Evolutionary conservation across 2,888 invertebrate species (phyloP).

Genomic region (Halictus ligatus): DNA sequence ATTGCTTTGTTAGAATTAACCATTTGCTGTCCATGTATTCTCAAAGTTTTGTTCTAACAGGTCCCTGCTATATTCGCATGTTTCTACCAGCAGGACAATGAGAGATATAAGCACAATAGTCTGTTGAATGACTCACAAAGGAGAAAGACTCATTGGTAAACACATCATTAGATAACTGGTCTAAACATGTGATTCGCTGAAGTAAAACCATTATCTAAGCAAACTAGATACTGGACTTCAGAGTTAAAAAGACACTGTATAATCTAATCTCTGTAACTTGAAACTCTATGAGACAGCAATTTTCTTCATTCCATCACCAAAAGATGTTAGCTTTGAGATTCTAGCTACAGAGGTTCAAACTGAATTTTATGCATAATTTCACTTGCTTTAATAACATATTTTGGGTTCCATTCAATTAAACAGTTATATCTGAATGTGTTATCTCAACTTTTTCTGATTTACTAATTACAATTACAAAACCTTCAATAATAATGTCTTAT

Average conservation of each 20-base stretch:
- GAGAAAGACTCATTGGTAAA: background rate
- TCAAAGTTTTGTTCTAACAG: background rate
- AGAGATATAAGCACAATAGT: background rate
- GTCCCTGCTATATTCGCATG: background rate
- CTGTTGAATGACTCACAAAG: background rate
- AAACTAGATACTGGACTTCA: background rate
- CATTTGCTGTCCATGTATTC: background rate
- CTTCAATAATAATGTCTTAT: slow-evolving; percentile 25
- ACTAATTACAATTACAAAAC: background rate
- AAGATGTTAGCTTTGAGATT: background rate
- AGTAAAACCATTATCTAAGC: background rate
- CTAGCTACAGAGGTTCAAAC: background rate
- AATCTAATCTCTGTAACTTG: background rate
- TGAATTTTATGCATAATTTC: background rate
- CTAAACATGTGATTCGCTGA: background rate
- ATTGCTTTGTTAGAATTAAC: background rate
- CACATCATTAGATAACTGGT: background rate
- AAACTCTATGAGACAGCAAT: background rate
- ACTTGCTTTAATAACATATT: background rate
- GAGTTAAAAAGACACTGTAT: background rate
- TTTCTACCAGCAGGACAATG: background rate
- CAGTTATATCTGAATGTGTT: slow-evolving; percentile 2
- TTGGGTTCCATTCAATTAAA: background rate
- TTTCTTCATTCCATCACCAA: background rate
- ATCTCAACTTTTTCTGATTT: background rate